Conservation (phyloP, 2,888 invertebrate species). For the Zhengitettix transpicula region DNA sequence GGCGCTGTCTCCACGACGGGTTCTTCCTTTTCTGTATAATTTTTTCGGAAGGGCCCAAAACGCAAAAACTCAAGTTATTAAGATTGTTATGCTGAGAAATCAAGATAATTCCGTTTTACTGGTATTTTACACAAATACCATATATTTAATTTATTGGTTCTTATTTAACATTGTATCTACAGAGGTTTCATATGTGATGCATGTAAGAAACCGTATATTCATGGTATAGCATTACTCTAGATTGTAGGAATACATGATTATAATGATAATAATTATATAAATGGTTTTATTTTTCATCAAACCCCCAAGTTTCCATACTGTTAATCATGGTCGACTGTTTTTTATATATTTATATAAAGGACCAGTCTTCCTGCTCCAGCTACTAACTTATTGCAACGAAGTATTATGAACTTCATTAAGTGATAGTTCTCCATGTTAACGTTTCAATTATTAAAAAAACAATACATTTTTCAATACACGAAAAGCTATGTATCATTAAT, state of each 20-base stretch:
- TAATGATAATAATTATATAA: conserved; percentile 12
- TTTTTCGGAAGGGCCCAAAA: conserved; percentile 14
- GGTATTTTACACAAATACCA: conserved; percentile 12
- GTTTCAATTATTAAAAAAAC: no score
- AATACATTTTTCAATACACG: no score
- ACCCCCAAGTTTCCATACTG: neutral
- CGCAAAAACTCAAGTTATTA: conserved; percentile 14
- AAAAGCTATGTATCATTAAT: no score
- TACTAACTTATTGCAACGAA: no score
- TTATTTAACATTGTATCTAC: conserved; percentile 14
- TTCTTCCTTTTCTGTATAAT: conserved; percentile 10
- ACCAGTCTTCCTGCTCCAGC: no score
- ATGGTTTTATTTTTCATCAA: conserved; percentile 12
- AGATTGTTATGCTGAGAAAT: conserved; percentile 13
- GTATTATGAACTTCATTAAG: no score
- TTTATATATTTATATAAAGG: no score
- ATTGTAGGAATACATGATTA: conserved; percentile 15
- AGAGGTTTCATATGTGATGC: conserved; percentile 13
- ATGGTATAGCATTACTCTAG: conserved; percentile 15
- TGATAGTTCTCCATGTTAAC: no score
- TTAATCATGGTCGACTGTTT: no score
- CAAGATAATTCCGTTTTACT: conserved; percentile 13
- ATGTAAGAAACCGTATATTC: conserved; percentile 14
- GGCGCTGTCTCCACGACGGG: conserved; percentile 6
- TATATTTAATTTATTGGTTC: conserved; percentile 13